Base-by-base conservation (phyloP, 2,888 invertebrate genomes). In the Drosophila cracens region DNA sequence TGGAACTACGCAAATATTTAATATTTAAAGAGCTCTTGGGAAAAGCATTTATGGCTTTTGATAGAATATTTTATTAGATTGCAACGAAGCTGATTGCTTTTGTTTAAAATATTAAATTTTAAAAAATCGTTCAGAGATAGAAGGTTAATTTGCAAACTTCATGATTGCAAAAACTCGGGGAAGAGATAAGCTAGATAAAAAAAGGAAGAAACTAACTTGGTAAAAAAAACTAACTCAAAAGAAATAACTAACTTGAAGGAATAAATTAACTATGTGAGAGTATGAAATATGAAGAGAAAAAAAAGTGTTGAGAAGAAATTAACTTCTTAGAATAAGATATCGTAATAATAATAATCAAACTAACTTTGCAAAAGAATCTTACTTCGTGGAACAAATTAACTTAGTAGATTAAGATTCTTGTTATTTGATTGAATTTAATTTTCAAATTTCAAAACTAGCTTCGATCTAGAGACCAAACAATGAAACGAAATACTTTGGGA, bases 21-120 rank as follows among this genome's bases (percentile, higher is more conserved):
- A 70, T 77, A 63, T 76, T 77, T 76, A 57, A 56, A 63, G 51
- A 77, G 79, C 76, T 65, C 75, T 63, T n/a, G 43, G 21, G 13
- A 27, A 43, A 63, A 53, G 6, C 67, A n/a, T 53, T 4, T 8
- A 18, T 10, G 69, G 38, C 27, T 27, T n/a, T 51, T 59, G 31
- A 33, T 33, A 13, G 40, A 52, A 49, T 43, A 40, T 69, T 52
- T 69, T 43, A 51, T 68, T 49, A 33, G 27, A 68, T 48, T 29
- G 54, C 67, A 31, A 5, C 38, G 11, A 36, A 36, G 36, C 13
- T 18, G 38, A 11, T 49, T 68, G 33, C 31, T 21, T 27, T 31
- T 29, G 13, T 33, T 33, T 38, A 31, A 18, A 36, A 36, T 67
- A 36, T 48, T 21, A 38, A 38, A 67, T 48, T 54, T 46, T 13